Conservation (phyloP, 1,140 invertebrate species). For the Cyrtorhinus lividipennis region DNA sequence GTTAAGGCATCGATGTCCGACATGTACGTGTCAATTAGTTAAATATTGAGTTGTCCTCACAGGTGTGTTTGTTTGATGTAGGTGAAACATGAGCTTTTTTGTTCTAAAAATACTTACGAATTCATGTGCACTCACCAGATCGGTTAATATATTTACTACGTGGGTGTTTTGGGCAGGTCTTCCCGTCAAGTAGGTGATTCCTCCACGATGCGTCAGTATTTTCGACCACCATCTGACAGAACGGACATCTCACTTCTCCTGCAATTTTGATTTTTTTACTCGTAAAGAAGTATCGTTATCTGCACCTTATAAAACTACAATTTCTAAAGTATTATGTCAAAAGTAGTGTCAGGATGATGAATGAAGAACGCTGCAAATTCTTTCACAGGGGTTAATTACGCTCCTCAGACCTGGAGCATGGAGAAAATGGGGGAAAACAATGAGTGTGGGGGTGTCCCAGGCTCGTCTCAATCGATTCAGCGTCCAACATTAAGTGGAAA, state of each 20-base stretch:
- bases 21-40: background rate
- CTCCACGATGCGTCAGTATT: slow-evolving; percentile 45
- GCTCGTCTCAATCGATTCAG: too few relatives aligned
- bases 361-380: too few relatives aligned
- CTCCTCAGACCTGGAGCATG: too few relatives aligned
- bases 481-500: too few relatives aligned
- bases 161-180: slow-evolving; percentile 38
- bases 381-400: too few relatives aligned
- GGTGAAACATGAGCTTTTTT: too few relatives aligned
- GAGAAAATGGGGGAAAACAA: too few relatives aligned
- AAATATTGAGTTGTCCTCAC: background rate
- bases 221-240: slow-evolving; percentile 53
- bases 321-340: too few relatives aligned
- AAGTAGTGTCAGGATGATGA: too few relatives aligned
- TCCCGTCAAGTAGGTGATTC: slow-evolving; percentile 44
- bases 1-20: background rate
- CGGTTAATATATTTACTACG: slow-evolving; percentile 25
- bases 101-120: background rate
- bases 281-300: background rate
- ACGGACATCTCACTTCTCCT: slow-evolving; percentile 40
- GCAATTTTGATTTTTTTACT: background rate
- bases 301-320: too few relatives aligned
- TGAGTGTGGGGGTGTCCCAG: too few relatives aligned
- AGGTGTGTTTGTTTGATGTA: too few relatives aligned
- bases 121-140: background rate